Conservation (phyloP, 2,797 vertebrate genomes). For the Sebastes diaconus region DNA sequence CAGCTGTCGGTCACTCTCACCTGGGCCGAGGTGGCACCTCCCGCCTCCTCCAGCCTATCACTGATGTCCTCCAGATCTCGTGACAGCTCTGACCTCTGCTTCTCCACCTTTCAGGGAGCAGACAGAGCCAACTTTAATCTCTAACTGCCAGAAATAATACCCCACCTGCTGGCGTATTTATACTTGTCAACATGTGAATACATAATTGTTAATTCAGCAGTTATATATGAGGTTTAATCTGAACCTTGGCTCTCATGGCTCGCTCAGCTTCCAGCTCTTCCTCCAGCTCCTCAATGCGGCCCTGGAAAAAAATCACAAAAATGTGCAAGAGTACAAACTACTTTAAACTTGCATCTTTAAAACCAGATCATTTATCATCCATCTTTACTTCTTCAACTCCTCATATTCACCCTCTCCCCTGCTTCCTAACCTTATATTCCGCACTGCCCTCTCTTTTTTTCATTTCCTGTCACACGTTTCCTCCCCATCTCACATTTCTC, state of each 20-base stretch:
- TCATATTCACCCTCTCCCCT: not conserved
- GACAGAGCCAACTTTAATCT: not conserved
- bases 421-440: not conserved
- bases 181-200: not conserved
- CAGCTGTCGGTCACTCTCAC: conserved; percentile 41
- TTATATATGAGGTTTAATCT: not conserved
- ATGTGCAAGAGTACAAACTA: not conserved
- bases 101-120: conserved; percentile 77
- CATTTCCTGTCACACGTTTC: not conserved
- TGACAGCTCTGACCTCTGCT: conserved; percentile 79
- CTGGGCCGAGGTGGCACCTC: conserved; percentile 79
- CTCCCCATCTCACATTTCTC: not conserved
- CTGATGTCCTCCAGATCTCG: conserved; percentile 82
- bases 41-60: conserved; percentile 79
- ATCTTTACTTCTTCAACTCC: not conserved
- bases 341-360: not conserved
- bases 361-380: not conserved
- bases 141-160: not conserved
- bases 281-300: conserved; percentile 78
- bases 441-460: not conserved
- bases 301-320: conserved; percentile 39
- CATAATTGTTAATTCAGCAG: not conserved
- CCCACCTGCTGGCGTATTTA: not conserved
- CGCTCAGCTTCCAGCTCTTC: conserved; percentile 80
- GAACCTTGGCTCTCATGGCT: conserved; percentile 78